Evolutionary conservation across 2,113 vertebrate species (phyloP), one percentile per base, ranked within the genome.

Genomic region (Anoplopoma fimbria): DNA sequence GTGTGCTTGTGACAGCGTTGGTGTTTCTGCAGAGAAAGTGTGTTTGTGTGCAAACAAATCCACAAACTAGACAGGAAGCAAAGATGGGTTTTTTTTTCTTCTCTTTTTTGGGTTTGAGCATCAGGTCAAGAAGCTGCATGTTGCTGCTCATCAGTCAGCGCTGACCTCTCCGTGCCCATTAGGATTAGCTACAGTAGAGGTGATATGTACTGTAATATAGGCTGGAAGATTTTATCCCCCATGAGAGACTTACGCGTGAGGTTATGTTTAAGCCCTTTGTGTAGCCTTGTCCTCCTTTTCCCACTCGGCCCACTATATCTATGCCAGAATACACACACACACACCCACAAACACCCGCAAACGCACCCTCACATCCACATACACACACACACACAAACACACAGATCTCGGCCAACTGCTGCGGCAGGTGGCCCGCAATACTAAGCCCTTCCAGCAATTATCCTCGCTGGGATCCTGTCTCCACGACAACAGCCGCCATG

Each of bases 401-500:
- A 67, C 76, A 86, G 82, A 92, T 93, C 90, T 88, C 9, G 57
- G 89, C 92, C 93, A 94, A 94, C 92, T 94, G 95, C 93, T 94
- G 88, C 47, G 80, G 94, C 95, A 95, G 94, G 94, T 95, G 95
- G 94, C 94, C 93, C 72, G 72, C 90, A 80, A 88, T 71, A 84
- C 94, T 95, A 95, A 95, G 91, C 93, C 92, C 94, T 90, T 95
- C 91, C 90, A 93, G 94, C 93, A 94, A 93, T 95, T 95, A 95
- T 95, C 92, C 93, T 89, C 82, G 53, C 90, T 84, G 92, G 92
- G 91, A 94, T 94, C 89, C 92, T 72, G 88, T 94, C 87, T 89
- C 92, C 87, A 92, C 81, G 78, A 94, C 93, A 93, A 94, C 93
- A 93, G 89, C 88, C 87, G 81, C 91, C 89, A 85, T 82, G 89